Evolutionary conservation across 2,888 invertebrate species (phyloP).

Genomic region (Anagyrus pseudococci): DNA sequence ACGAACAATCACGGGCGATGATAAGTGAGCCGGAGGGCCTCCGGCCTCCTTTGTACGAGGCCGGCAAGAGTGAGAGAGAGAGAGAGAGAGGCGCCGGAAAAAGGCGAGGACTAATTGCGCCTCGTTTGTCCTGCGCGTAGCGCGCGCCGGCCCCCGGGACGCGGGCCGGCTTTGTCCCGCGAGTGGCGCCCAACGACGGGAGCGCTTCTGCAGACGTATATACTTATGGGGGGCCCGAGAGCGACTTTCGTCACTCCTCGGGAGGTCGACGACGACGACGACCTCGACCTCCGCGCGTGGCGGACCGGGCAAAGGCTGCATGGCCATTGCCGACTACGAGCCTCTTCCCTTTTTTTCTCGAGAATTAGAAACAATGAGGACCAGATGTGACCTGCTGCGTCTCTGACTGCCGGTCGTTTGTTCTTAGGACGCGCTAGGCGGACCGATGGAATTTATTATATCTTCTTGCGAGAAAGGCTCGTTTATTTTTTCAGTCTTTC

Average conservation of each 20-base stretch:
- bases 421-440: too few species aligned
- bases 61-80: not conserved
- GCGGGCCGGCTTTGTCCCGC: slow-evolving; percentile 21
- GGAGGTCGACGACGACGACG: slow-evolving; percentile 10
- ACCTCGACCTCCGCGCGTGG: too few species aligned
- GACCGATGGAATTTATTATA: too few species aligned
- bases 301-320: not conserved
- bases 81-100: slow-evolving; percentile 4
- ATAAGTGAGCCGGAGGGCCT: slow-evolving; percentile 20
- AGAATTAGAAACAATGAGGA: slow-evolving; percentile 10
- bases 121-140: too few species aligned
- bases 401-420: too few species aligned
- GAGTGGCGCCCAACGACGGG: too few species aligned
- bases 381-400: slow-evolving; percentile 30
- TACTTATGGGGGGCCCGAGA: too few species aligned
- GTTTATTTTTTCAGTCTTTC: too few species aligned
- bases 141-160: too few species aligned
- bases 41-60: not conserved
- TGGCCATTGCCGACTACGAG: not conserved
- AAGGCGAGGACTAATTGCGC: slow-evolving; percentile 30
- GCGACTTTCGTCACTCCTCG: slow-evolving; percentile 23
- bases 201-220: too few species aligned
- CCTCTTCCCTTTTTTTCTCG: not conserved
- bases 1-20: slow-evolving; percentile 20
- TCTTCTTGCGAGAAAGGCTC: too few species aligned